phyloP scores from a whole-genome alignment of 2,113 vertebrate species.

The Megalops atlanticus region DNA sequence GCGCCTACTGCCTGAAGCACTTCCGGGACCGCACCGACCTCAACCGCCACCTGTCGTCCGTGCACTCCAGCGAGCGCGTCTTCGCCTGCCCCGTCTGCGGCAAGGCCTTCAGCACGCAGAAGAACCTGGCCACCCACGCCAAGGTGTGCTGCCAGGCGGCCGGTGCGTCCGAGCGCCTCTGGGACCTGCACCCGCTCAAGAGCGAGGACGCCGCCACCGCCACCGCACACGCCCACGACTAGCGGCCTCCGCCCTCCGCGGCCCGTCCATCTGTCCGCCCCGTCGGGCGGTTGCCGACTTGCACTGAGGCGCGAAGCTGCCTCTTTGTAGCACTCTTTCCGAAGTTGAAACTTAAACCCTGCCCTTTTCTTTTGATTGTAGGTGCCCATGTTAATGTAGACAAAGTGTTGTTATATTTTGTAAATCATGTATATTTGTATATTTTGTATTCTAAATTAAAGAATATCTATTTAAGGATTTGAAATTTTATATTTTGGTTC shows the following conservation, averaged over 20 bases:
- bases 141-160: slow-evolving; percentile 69
- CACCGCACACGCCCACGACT: slow-evolving; percentile 2
- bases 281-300: background rate
- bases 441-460: slow-evolving; percentile 40
- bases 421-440: slow-evolving; percentile 36
- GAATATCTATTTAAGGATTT: slow-evolving; percentile 27
- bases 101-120: slow-evolving; percentile 74
- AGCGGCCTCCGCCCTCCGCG: background rate
- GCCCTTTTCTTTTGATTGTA: background rate
- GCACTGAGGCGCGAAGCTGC: background rate
- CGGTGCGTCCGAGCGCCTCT: slow-evolving; percentile 52
- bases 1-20: slow-evolving; percentile 67
- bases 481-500: slow-evolving; percentile 29
- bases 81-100: slow-evolving; percentile 66
- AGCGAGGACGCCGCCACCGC: slow-evolving; percentile 30
- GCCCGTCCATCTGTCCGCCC: too few relatives aligned
- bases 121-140: slow-evolving; percentile 74
- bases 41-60: slow-evolving; percentile 68
- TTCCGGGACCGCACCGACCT: slow-evolving; percentile 77
- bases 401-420: slow-evolving; percentile 31
- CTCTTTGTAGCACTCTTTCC: slow-evolving; percentile 15
- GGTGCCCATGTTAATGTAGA: slow-evolving; percentile 13
- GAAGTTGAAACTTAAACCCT: slow-evolving; percentile 7
- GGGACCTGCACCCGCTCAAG: slow-evolving; percentile 56
- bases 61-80: slow-evolving; percentile 66